Evolutionary conservation across 2,113 vertebrate species (phyloP), one percentile per base, ranked within the genome.

Genomic region (Melanocharis versteri): DNA sequence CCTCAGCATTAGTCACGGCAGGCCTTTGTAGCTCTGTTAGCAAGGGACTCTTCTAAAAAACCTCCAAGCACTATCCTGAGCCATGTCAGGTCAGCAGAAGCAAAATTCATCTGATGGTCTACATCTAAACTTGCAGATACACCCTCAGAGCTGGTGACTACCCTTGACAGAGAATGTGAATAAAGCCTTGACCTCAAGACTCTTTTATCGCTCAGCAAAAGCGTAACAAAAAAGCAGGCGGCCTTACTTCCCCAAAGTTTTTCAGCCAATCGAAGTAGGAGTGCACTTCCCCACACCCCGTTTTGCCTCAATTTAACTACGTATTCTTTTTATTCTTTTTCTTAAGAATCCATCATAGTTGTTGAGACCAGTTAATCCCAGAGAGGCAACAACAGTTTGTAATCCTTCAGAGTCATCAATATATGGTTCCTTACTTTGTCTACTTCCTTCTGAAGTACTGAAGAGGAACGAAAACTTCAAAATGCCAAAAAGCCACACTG

Each of bases 201-300:
- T 37, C 50, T 45, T 37, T 27, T 83, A 24, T n/a, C 10, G 22
- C 39, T 69, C 15, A 44, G 31, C 47, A 83, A 62, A 69, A 80
- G 9, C 20, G 17, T 44, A 64, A n/a, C 21, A 65, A 39, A 83
- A 79, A 56, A 50, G 26, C 50, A 42, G 16, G 21, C 56, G 31
- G 33, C 33, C 27, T 76, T 71, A 50, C 42, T 76, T 70, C 22
- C 51, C 33, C 33, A 5, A 50, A 65, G 28, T 73, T 70, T 18
- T 65, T 93, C 21, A 75, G 61, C 21, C 13, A 21, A 7, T 15
- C 62, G 42, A 3, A 76, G 21, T 9, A 66, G 23, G 7, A 72
- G 20, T 39, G 35, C 15, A 28, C 15, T 73, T 53, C 21, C 26
- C 39, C 15, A 6, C 1, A 0, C 15, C 13, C 18, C 5, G 13